Conservation (phyloP, 2,113 vertebrate genomes). For the Percina caprodes region DNA sequence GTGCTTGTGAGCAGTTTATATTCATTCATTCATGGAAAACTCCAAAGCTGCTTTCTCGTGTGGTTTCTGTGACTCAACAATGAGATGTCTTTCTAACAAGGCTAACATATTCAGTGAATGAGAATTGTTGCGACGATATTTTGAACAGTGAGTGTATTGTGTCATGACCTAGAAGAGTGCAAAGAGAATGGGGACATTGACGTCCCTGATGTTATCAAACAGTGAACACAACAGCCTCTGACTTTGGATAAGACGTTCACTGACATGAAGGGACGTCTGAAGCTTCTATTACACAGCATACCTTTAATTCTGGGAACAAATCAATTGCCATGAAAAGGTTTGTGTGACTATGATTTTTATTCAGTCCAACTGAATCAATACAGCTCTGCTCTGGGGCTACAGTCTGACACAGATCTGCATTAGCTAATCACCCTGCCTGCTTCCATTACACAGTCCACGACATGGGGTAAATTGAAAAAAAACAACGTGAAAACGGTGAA, state of each 20-base stretch:
- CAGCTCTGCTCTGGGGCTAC: conserved; percentile 52
- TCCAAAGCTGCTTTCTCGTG: conserved; percentile 34
- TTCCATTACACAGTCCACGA: conserved; percentile 25
- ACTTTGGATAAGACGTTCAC: background rate
- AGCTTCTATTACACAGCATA: background rate
- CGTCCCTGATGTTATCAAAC: conserved; percentile 47
- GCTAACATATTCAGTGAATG: conserved; percentile 49
- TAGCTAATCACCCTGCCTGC: conserved; percentile 29
- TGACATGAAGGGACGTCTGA: background rate
- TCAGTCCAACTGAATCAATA: conserved; percentile 52
- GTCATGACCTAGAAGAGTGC: conserved; percentile 20
- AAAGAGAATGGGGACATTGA: conserved; percentile 63
- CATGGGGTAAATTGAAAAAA: background rate
- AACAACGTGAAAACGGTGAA: background rate
- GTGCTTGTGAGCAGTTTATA: conserved; percentile 13
- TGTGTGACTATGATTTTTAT: conserved; percentile 51
- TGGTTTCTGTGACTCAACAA: conserved; percentile 43
- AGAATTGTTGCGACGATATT: conserved; percentile 53
- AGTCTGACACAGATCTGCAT: conserved; percentile 59
- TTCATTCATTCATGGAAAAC: conserved; percentile 57
- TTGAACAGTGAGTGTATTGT: conserved; percentile 67
- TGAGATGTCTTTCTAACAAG: conserved; percentile 37
- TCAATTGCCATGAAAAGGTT: conserved; percentile 61
- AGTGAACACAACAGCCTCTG: conserved; percentile 14
- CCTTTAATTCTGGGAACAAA: conserved; percentile 10